Evolutionary conservation across 2,797 vertebrate species (phyloP).

Genomic region (Crypturellus tataupa): DNA sequence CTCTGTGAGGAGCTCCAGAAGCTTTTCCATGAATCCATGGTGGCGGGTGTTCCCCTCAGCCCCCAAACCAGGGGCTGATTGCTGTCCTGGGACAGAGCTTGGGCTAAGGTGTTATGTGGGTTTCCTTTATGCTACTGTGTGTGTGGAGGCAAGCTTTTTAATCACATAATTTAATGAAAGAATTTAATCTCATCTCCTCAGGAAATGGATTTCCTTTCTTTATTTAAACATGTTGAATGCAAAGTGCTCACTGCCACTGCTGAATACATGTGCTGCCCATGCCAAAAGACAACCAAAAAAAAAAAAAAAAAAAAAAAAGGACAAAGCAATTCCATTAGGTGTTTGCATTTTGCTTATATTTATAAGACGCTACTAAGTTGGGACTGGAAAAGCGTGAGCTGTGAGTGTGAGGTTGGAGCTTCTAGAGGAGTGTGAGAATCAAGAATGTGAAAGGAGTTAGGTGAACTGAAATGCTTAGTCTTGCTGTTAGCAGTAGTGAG

Average conservation of each 20-base stretch:
- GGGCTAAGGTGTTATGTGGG: neutral
- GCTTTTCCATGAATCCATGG: neutral
- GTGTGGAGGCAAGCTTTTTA: neutral
- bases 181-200: neutral
- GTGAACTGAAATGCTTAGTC: neutral
- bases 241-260: neutral
- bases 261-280: neutral
- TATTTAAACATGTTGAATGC: neutral
- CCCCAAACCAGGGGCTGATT: neutral
- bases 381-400: neutral
- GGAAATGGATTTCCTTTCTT: neutral
- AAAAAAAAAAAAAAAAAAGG: neutral
- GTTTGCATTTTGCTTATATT: neutral
- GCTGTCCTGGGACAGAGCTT: neutral
- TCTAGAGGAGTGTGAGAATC: neutral
- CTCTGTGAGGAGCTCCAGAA: too few species aligned
- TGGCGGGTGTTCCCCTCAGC: fast-evolving
- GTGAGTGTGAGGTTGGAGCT: neutral
- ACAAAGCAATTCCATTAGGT: neutral
- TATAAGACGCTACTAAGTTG: neutral
- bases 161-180: neutral
- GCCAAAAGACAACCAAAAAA: neutral
- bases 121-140: neutral
- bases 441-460: neutral
- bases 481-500: neutral